Evolutionary conservation across 2,888 invertebrate genomes (phyloP), one percentile per base, ranked within the genome.

Genomic region (Spilosoma lubricipeda): DNA sequence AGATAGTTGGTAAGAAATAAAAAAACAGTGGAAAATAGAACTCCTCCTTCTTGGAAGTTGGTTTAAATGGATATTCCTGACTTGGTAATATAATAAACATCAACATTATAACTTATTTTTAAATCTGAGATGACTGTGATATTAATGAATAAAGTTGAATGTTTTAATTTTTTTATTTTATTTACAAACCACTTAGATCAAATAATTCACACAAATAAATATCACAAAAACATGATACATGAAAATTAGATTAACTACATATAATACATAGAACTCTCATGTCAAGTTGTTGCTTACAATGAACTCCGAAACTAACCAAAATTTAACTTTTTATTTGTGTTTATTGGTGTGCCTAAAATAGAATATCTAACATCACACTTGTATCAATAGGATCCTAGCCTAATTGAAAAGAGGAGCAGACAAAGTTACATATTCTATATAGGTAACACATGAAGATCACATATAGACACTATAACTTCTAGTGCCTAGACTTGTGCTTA

Each of bases 401-500:
- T 36, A 4, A 36, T 36, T 36, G 36, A 36, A 36, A 33, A 3
- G 33, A 3, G 36, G 36, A 36, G 36, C 23, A 56, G 2, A 3
- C 13, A 42, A 42, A 15, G 18, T 45, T 45, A 3, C 45, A 15
- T 45, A 45, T 15, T 48, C 20, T 20, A 48, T 48, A 20, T 20
- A 33, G 33, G 33, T 23, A 30, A 27, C 15, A 63, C 18, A 63
- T 30, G 18, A 63, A 63, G 18, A 63, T 18, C 30, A 63, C 18
- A 63, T 63, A 3, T 15, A 18, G 30, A 18, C 4, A 27, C 30
- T 27, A 30, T 63, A 18, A 30, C 27, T 30, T 74, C 73, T 78
- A 90, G 74, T 91, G 88, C 78, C 87, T 67, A 45, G 90, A 88
- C 77, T 93, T 94, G 71, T 90, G 88, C 80, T 93, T 95, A 73